Conservation (phyloP, 2,797 vertebrate species). For the Podargus strigoides region DNA sequence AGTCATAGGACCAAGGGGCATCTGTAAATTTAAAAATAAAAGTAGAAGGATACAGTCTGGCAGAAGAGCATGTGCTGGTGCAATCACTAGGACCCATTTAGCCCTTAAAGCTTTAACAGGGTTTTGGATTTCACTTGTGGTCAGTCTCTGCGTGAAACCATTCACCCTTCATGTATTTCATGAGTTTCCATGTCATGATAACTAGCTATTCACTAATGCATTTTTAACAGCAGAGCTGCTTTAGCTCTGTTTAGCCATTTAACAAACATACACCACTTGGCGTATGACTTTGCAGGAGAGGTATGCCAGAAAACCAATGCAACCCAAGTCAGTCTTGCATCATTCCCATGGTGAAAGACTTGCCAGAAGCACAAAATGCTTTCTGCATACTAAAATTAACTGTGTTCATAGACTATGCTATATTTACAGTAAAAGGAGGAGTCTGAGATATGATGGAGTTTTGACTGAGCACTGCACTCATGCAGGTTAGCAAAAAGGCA, state of each 20-base stretch:
- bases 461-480: neutral
- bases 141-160: neutral
- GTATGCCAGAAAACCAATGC: neutral
- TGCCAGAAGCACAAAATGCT: neutral
- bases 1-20: slow-evolving; percentile 82
- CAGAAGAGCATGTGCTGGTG: neutral
- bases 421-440: neutral
- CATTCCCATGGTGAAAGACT: neutral
- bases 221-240: neutral
- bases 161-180: neutral
- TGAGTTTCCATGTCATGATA: neutral
- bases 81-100: neutral
- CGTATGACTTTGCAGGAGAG: neutral
- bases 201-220: neutral
- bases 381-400: neutral
- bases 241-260: neutral
- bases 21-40: slow-evolving; percentile 70
- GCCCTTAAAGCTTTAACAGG: neutral
- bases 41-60: neutral
- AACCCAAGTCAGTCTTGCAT: neutral
- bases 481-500: neutral
- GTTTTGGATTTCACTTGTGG: neutral
- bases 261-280: neutral
- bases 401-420: neutral
- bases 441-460: neutral